Evolutionary conservation across 2,797 vertebrate genomes (phyloP), one percentile per base, ranked within the genome.

Genomic region (Myiotriccus ornatus): DNA sequence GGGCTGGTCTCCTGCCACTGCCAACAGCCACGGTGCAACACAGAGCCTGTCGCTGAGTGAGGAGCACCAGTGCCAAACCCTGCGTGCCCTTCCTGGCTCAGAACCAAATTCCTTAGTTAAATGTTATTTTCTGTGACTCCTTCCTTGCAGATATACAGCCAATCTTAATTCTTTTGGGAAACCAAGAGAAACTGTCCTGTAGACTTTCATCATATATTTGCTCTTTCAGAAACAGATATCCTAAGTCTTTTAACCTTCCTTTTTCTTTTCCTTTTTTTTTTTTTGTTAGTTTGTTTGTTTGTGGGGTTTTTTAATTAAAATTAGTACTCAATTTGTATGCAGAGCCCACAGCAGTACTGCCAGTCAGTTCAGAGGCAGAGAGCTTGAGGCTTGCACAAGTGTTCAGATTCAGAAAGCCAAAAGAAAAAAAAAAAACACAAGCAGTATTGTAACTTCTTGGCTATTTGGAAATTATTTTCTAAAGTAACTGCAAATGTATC

Each of bases 31-130:
- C 4, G 0, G 25, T 18, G 44, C 68, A 90, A 70, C 50, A 57
- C 14, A 35, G 88, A 5, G 44, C 68, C 62, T 83, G 71, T 74
- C 83, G 52, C 75, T 37, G 30, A 55, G 57, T 35, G 70, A 80
- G 73, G 91, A 92, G 77, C 73, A 73, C 75, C 80, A 52, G 28
- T 76, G 84, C 83, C 89, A 92, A 89, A 87, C 70, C 57, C 77
- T 28, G 56, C 5, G 4, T 82, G 87, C n/a, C 68, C 69, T 82
- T 88, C 67, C 92, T 95, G 84, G 84, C 91, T 56, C 52, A 77
- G 70, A 74, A 91, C 59, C 92, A 95, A 89, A 49, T 14, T 32
- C 88, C 76, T 80, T 37, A 74, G 41, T 87, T 90, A 80, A 92
- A 82, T 63, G 59, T 52, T 85, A 62, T 81, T 94, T 94, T 95